Evolutionary conservation across 2,797 vertebrate genomes (phyloP).

Genomic region (Heterohyrax brucei): DNA sequence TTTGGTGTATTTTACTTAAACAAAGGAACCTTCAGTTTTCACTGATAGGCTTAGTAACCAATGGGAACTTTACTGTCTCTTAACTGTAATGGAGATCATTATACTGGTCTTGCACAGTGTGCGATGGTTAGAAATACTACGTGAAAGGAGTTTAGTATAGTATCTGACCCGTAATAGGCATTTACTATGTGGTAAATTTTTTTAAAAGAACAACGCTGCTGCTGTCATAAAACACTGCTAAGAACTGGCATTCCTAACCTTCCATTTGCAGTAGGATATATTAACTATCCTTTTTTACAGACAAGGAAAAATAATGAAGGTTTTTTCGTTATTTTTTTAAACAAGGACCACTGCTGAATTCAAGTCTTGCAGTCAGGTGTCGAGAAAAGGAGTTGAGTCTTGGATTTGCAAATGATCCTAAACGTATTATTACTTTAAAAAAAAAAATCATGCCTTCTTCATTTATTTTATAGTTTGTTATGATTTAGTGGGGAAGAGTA

Average conservation of each 20-base stretch:
- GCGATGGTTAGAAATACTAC: background rate
- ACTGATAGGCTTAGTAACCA: background rate
- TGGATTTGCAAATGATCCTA: background rate
- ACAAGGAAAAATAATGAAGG: background rate
- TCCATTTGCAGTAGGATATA: background rate
- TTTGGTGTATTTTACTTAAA: background rate
- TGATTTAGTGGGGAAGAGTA: background rate
- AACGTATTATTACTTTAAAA: background rate
- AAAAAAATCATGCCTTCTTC: background rate
- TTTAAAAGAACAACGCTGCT: too few species aligned
- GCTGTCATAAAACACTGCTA: background rate
- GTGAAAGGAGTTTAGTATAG: background rate
- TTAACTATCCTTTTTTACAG: background rate
- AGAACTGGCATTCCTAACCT: background rate
- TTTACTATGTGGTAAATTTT: background rate
- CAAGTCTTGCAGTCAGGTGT: background rate
- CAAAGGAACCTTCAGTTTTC: background rate
- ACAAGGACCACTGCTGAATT: background rate
- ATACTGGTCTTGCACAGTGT: background rate
- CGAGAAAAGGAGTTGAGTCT: background rate
- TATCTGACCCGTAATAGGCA: background rate
- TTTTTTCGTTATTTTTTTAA: background rate
- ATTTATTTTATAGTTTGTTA: background rate
- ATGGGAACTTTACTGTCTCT: background rate
- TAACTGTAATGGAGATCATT: background rate